These are phyloP conservation scores for Rousettus leschenaultii DNA, from an alignment of 2,113 vertebrate species.

Conservation along the genomic window DNA sequence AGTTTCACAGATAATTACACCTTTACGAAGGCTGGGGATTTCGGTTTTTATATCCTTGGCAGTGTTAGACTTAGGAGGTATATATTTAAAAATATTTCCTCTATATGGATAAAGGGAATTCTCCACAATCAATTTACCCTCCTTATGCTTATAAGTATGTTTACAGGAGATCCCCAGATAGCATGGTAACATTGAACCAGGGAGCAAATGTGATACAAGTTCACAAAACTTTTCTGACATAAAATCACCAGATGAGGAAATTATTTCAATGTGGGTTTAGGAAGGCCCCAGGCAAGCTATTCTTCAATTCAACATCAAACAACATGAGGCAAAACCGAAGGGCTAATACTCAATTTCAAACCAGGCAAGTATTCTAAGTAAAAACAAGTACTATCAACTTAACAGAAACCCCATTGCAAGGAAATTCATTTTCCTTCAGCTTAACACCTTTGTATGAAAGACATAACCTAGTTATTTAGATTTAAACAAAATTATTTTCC, in stretches of 20 bases:
- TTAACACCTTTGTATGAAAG: constrained; percentile 2
- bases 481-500: constrained; percentile 17
- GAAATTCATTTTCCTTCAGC: not conserved
- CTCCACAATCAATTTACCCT: constrained; percentile 28
- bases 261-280: constrained; percentile 5
- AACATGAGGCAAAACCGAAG: not conserved
- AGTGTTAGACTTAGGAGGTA: not conserved
- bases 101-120: constrained; percentile 12
- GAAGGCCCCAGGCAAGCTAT: not conserved
- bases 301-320: constrained; percentile 40
- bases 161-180: constrained; percentile 20
- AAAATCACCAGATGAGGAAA: constrained; percentile 35
- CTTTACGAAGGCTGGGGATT: constrained; percentile 3
- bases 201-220: constrained; percentile 25
- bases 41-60: constrained; percentile 9
- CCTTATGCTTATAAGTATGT: not conserved
- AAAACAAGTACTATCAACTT: not conserved
- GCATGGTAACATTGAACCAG: not conserved
- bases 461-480: not conserved
- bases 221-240: constrained; percentile 42
- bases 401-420: not conserved
- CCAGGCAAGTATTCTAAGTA: not conserved
- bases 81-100: constrained; percentile 5
- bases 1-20: constrained; percentile 50
- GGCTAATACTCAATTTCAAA: not conserved